Percentiles rank a stretch among this genome's conserved stretches.
phyloP scores from a whole-genome alignment of 1,140 invertebrate species.

The Brachionus rubens region DNA sequence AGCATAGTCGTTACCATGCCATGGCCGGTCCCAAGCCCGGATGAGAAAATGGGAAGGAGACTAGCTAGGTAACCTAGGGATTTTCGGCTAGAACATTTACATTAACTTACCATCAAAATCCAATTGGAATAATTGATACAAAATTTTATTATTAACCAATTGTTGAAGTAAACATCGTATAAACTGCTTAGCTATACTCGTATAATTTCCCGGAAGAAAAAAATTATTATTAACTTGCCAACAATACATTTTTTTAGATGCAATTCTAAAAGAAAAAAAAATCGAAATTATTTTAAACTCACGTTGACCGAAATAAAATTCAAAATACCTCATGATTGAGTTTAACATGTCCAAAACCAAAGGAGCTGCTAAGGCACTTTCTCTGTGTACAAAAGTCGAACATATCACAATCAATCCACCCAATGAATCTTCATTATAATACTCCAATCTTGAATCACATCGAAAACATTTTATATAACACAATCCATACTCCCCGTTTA shows the following conservation, averaged over 20 bases:
- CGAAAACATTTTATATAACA: conserved; percentile 56
- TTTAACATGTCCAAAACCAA: conserved; percentile 85
- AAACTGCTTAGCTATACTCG: conserved; percentile 90
- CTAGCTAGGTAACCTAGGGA: too few species aligned
- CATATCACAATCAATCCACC: conserved; percentile 84
- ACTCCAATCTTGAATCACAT: conserved; percentile 72
- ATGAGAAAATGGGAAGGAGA: too few species aligned
- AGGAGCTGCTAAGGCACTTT: conserved; percentile 85
- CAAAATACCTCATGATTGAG: conserved; percentile 78
- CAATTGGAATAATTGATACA: conserved; percentile 89
- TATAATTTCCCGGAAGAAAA: conserved; percentile 59
- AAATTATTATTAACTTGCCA: conserved; percentile 40
- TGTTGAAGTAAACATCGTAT: conserved; percentile 92
- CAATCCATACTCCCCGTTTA: conserved; percentile 47
- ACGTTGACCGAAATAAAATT: too few species aligned
- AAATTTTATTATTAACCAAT: conserved; percentile 88
- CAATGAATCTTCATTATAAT: conserved; percentile 94
- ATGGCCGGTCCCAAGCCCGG: too few species aligned
- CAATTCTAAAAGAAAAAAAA: conserved; percentile 22
- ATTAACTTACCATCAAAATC: conserved; percentile 72
- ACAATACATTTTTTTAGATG: conserved; percentile 42
- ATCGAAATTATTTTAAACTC: too few species aligned
- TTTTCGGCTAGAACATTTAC: too few species aligned
- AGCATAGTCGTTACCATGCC: too few species aligned
- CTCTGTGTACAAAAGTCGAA: conserved; percentile 89